These are phyloP conservation scores for Zophobas atratus DNA, from an alignment of 1,140 invertebrate genomes.

Conservation along the genomic window DNA sequence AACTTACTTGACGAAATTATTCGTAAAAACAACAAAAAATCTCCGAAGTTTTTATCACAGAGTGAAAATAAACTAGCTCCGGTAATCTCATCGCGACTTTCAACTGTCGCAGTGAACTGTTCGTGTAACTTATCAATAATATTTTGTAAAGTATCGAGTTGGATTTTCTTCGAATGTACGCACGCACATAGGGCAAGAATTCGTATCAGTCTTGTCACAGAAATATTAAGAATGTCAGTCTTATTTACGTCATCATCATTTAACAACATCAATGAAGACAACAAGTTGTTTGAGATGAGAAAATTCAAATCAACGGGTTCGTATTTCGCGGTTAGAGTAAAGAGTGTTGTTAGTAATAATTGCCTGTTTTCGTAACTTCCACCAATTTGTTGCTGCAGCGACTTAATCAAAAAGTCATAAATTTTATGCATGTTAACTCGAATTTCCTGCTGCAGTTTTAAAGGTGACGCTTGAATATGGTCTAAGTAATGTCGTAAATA, in stretches of 20 bases:
- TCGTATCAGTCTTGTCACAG: slow-evolving; percentile 70
- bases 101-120: slow-evolving; percentile 66
- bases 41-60: slow-evolving; percentile 68
- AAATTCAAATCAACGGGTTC: slow-evolving; percentile 74
- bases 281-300: slow-evolving; percentile 73
- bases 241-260: slow-evolving; percentile 60
- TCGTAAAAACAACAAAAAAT: slow-evolving; percentile 74
- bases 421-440: slow-evolving; percentile 68
- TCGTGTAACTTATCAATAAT: slow-evolving; percentile 63
- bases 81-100: slow-evolving; percentile 2
- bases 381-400: slow-evolving; percentile 59
- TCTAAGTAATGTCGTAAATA: slow-evolving; percentile 71
- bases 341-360: slow-evolving; percentile 70
- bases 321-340: slow-evolving; percentile 74
- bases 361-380: slow-evolving; percentile 60
- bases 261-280: slow-evolving; percentile 70
- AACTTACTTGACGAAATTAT: slow-evolving; percentile 69
- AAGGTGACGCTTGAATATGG: slow-evolving; percentile 67
- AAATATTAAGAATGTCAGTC: slow-evolving; percentile 61
- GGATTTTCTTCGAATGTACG: slow-evolving; percentile 70
- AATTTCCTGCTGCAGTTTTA: slow-evolving; percentile 67
- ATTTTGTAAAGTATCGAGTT: slow-evolving; percentile 64
- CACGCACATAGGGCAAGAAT: slow-evolving; percentile 72
- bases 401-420: slow-evolving; percentile 66
- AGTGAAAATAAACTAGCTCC: background rate